Conservation (phyloP, 2,797 vertebrate species). For the Hydrophis major region DNA sequence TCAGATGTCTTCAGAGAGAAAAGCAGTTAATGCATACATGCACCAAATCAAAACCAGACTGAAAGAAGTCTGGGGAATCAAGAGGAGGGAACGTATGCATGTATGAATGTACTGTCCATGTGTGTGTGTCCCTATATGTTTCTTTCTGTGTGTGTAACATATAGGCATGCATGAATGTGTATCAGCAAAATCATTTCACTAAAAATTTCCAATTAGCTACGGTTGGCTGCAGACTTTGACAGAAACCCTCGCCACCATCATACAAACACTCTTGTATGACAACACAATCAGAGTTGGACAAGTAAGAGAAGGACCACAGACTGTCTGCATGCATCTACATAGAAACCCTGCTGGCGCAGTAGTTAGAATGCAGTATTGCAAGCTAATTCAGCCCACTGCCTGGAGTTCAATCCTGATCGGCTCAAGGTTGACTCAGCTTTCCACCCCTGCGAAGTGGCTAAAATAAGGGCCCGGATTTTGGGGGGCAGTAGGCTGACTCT, state of each 20-base stretch:
- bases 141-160: background rate
- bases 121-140: accelerated
- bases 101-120: background rate
- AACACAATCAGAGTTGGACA: background rate
- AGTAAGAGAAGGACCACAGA: background rate
- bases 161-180: background rate
- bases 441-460: background rate
- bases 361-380: background rate
- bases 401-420: background rate
- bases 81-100: too few species aligned
- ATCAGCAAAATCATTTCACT: background rate
- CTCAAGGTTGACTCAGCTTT: background rate
- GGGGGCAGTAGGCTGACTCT: background rate
- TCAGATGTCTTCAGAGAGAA: background rate
- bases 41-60: background rate
- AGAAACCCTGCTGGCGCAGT: background rate
- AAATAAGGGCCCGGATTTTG: background rate
- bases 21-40: background rate
- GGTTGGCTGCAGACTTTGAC: background rate
- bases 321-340: background rate
- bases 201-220: background rate
- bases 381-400: background rate
- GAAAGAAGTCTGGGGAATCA: background rate
- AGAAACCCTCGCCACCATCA: background rate
- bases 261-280: background rate